Base-by-base conservation (phyloP, 2,113 vertebrate species). In the Bettongia penicillata region DNA sequence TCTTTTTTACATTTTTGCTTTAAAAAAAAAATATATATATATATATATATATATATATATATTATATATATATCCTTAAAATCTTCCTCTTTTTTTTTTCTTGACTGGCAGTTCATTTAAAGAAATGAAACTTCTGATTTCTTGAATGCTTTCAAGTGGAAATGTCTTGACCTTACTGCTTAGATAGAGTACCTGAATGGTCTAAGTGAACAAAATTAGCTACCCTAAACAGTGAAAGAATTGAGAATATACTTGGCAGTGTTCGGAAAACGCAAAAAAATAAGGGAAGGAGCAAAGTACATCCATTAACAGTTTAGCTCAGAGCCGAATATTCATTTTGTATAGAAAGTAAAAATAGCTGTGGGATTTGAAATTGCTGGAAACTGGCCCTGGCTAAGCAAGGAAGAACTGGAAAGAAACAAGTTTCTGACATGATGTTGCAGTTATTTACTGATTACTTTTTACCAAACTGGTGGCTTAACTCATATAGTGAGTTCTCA, bases 81-180 rank as follows among this genome's bases (percentile, higher is more conserved):
- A 95, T 61, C 91, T 1, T 7, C 4, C 84, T 95, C 95, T 12
- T 94, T 26, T 53, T 94, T 7, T 53, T 97, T 92, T 91, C 26
- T 93, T 23, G 16, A 37, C 1, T 68, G 11, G 25, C n/a, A 47
- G 10, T 92, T 91, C 94, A 84, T 51, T 95, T 90, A 96, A 91
- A 91, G 43, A 90, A 8, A 10, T 52, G 48, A 93, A 91, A 1
- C 31, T 68, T 96, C n/a, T 94, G 37, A 95, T 89, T 94, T 92
- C 19, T 92, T 49, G 31, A 28, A 43, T 94, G 47, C 7, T 91
- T 90, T 96, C 90, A 91, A 89, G 37, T 49, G 5, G n/a, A 84
- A 93, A n/a, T 43, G 19, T 43, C 14, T 6, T 84, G 37, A 84
- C 19, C n/a, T 43, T 84, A 84, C 6, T 23, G 3, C 19, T 84